Base-by-base conservation (phyloP, 2,113 vertebrate genomes). In the Procavia capensis region DNA sequence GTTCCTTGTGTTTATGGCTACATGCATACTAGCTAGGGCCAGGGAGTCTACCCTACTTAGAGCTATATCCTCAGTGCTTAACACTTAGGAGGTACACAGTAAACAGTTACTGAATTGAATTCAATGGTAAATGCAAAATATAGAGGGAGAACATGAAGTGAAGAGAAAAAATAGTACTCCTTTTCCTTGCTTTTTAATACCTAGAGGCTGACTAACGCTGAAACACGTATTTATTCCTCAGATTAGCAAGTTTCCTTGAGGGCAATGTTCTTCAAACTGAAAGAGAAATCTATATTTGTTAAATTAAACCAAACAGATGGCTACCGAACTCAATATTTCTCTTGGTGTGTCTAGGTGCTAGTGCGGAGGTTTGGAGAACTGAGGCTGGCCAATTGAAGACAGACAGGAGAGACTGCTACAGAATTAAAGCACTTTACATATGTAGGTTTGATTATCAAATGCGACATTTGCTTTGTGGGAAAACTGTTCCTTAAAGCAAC, bases 211-310 rank as follows among this genome's bases (percentile, higher is more conserved):
- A 70, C 75, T 41, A 72, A 88, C 79, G 29, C 3, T 0, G 17
- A 95, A 82, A 59, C 75, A 25, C 29, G 45, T 27, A 92, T 93
- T 90, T 95, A 93, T 59, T 83, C 63, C 80, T 95, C 79, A 90
- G 85, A 92, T 80, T 17, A 70, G 19, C 88, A 94, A 84, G 82
- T 90, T 96, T 91, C 88, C 96, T 96, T 66, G 74, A 95, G 92
- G 87, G 88, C 61, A 78, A 81, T 9, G 16, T 83, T 94, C 94
- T 93, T 95, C 91, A 92, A 36, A 90, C 91, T 24, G 83, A 90
- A 88, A 80, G 47, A 59, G 70, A 80, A 79, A 63, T 75, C 79
- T 81, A 0, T 86, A 24, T 85, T 76, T 94, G 94, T 79, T 82
- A 22, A 85, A 83, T 74, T 79, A 63, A 92, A 76, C 80, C 25